These are phyloP conservation scores for Adelphocoris suturalis DNA, from an alignment of 2,888 invertebrate genomes.

Conservation along the genomic window DNA sequence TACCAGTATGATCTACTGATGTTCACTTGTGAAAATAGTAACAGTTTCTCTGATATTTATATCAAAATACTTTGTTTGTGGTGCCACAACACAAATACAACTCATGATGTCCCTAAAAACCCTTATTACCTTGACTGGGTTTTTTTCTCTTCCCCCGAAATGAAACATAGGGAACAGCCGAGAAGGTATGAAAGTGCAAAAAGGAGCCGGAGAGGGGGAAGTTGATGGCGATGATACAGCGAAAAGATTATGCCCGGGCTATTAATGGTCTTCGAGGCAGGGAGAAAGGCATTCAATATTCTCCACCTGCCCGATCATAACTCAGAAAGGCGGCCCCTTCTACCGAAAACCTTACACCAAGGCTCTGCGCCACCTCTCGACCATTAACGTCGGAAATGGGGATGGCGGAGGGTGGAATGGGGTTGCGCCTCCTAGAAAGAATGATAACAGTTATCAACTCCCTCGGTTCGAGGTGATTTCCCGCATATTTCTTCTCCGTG, in stretches of 20 bases:
- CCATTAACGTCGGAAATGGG: slow-evolving; percentile 44
- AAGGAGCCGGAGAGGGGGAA: background rate
- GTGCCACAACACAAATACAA: too few species aligned
- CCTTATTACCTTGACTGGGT: background rate
- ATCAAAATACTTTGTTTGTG: too few species aligned
- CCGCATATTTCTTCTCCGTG: slow-evolving; percentile 22
- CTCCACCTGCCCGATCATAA: slow-evolving; percentile 52
- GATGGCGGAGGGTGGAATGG: background rate
- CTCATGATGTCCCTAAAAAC: background rate
- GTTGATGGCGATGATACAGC: slow-evolving; percentile 54
- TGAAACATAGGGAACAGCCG: background rate
- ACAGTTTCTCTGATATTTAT: too few species aligned
- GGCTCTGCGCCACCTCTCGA: background rate
- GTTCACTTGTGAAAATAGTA: too few species aligned
- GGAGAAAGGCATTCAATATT: slow-evolving; percentile 52
- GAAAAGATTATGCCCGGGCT: slow-evolving; percentile 48
- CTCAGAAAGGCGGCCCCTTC: slow-evolving; percentile 19
- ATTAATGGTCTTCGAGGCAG: slow-evolving; percentile 36
- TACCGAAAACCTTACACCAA: background rate
- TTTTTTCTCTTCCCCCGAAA: background rate
- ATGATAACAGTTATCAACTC: slow-evolving; percentile 48
- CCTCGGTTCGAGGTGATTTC: slow-evolving; percentile 41
- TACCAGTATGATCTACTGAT: too few species aligned
- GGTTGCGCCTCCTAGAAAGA: background rate
- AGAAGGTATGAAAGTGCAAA: slow-evolving; percentile 24